Percentiles rank a stretch among this genome's conserved stretches.
Conservation (phyloP, 37 sponge, comb jelly and placozoan species). For the Hormiphora californensis region DNA sequence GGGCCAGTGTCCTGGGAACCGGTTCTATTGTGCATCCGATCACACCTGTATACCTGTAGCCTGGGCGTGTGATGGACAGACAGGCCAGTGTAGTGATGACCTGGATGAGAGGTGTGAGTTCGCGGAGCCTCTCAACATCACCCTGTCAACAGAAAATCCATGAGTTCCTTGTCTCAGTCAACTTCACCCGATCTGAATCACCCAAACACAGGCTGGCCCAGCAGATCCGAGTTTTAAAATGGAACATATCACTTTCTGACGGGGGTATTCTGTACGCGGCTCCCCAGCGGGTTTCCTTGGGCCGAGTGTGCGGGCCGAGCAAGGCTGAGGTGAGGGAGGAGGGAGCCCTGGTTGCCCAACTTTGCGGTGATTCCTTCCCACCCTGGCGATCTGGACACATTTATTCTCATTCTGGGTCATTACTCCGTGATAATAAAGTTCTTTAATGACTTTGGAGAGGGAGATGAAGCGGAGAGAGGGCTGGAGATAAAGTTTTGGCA, state of each 20-base stretch:
- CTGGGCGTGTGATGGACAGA: conserved; percentile 45
- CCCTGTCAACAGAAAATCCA: neutral
- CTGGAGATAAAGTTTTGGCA: too few species aligned
- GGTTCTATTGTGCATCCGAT: neutral
- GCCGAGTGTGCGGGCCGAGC: neutral
- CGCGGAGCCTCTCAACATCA: neutral
- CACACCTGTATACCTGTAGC: neutral
- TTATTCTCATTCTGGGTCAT: neutral
- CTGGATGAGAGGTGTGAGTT: conserved; percentile 24
- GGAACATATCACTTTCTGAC: neutral
- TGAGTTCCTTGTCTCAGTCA: neutral
- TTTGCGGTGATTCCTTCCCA: conserved; percentile 19
- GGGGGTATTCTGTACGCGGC: neutral
- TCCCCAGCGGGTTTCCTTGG: neutral
- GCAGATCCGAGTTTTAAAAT: neutral
- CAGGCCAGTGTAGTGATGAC: conserved; percentile 9
- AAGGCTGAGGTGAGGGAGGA: neutral
- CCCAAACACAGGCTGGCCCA: neutral
- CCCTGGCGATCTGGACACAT: neutral
- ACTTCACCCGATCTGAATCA: neutral
- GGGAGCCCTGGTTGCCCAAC: neutral
- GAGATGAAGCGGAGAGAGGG: too few species aligned
- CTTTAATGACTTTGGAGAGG: conserved; percentile 23
- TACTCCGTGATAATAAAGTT: neutral
- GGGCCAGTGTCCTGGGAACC: neutral